These are phyloP conservation scores for Anisognathus igniventris DNA, from an alignment of 2,797 vertebrate genomes.

Conservation along the genomic window DNA sequence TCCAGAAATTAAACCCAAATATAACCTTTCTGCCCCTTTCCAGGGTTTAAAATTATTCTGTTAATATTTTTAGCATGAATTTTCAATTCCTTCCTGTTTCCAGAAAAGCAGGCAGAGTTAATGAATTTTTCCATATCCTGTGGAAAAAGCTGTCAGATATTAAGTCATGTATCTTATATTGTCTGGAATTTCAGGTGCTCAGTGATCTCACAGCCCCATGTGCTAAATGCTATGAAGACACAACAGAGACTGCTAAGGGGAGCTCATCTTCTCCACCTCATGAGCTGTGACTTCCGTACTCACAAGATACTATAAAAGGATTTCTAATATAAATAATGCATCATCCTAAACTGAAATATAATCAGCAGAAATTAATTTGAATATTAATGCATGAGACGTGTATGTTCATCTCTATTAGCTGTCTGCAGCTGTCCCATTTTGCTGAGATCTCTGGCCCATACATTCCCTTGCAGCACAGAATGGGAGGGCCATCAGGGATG, in stretches of 20 bases:
- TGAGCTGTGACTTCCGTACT: background rate
- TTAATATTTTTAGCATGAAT: background rate
- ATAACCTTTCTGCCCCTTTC: rapidly evolving
- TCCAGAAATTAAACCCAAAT: background rate
- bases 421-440: background rate
- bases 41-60: background rate
- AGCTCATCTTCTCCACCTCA: background rate
- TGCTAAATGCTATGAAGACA: background rate
- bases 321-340: slow-evolving; percentile 13
- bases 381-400: background rate
- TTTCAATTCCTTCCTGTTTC: slow-evolving; percentile 22
- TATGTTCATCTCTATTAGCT: background rate
- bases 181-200: background rate
- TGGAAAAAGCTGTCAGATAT: slow-evolving; percentile 18
- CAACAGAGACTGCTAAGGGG: background rate
- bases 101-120: background rate
- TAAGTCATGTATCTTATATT: background rate
- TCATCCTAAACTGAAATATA: background rate
- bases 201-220: background rate
- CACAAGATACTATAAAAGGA: background rate
- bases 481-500: background rate
- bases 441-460: background rate
- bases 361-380: slow-evolving; percentile 16
- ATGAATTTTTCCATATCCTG: background rate
- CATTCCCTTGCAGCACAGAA: background rate